Conservation (phyloP, 53 echinoderm and acorn worm species). For the Pentamera pediparva region DNA sequence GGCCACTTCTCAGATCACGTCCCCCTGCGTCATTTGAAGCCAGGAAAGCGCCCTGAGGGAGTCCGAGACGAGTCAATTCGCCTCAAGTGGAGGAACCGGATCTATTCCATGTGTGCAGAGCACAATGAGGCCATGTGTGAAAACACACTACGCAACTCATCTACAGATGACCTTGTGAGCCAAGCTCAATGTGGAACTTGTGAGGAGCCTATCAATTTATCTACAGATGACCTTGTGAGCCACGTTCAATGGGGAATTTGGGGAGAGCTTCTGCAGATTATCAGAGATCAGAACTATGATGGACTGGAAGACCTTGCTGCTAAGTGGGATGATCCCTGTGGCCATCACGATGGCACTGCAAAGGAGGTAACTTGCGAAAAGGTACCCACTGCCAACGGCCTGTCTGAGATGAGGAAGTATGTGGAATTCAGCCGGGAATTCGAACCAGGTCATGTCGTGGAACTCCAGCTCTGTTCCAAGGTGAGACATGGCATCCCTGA, state of each 20-base stretch:
- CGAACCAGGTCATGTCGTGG: constrained; percentile 51
- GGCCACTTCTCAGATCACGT: not conserved
- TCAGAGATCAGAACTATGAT: constrained; percentile 37
- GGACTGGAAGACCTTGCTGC: not conserved
- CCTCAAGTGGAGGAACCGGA: constrained; percentile 63
- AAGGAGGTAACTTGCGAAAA: constrained; percentile 4
- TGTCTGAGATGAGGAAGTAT: not conserved
- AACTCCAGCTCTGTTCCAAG: constrained; percentile 55
- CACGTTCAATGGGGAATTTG: constrained; percentile 35
- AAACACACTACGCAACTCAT: too few species aligned
- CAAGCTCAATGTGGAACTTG: not conserved
- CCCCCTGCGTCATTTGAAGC: constrained; percentile 65
- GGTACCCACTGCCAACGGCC: not conserved
- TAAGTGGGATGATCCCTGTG: constrained; percentile 1
- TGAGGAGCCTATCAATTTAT: constrained; percentile 8
- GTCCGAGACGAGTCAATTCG: constrained; percentile 32
- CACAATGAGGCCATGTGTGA: too few species aligned
- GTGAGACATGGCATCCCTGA: constrained; percentile 46
- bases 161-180: too few species aligned
- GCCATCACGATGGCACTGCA: not conserved
- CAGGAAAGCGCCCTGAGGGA: constrained; percentile 51
- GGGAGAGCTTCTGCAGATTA: constrained; percentile 40
- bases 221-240: constrained; percentile 15
- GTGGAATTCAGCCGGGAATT: constrained; percentile 49
- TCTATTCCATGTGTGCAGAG: too few species aligned